These are phyloP conservation scores for Xylocampa areola DNA, from an alignment of 2,888 invertebrate genomes.

Conservation along the genomic window DNA sequence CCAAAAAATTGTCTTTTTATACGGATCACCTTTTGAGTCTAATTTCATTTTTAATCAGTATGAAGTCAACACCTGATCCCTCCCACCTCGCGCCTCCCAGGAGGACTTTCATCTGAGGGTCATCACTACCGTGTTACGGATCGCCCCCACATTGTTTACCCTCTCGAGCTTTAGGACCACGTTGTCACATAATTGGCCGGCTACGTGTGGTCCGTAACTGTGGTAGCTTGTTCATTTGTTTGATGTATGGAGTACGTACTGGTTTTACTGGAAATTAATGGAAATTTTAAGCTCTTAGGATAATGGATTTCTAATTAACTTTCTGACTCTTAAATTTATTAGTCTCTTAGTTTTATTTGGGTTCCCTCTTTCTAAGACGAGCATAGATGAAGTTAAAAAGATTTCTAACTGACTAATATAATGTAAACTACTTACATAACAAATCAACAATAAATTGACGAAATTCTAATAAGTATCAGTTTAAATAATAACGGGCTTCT, in stretches of 20 bases:
- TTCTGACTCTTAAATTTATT: conserved; percentile 24
- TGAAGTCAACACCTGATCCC: conserved; percentile 37
- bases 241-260: conserved; percentile 38
- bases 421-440: not conserved
- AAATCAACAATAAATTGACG: conserved; percentile 10
- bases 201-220: conserved; percentile 73
- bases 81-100: conserved; percentile 67
- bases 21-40: not conserved
- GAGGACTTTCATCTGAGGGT: conserved; percentile 59
- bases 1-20: not conserved
- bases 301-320: conserved; percentile 43
- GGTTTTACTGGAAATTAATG: conserved; percentile 53
- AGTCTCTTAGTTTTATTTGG: not conserved
- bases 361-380: conserved; percentile 25
- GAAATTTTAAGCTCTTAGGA: conserved; percentile 41
- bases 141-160: conserved; percentile 76
- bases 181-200: conserved; percentile 81
- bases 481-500: conserved; percentile 41
- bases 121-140: conserved; percentile 78
- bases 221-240: conserved; percentile 63
- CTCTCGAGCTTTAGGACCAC: conserved; percentile 70
- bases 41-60: conserved; percentile 8
- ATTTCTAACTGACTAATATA: not conserved
- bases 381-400: not conserved
- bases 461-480: conserved; percentile 39